Evolutionary conservation across 2,888 invertebrate genomes (phyloP), one percentile per base, ranked within the genome.

Genomic region (Tiliacea aurago): DNA sequence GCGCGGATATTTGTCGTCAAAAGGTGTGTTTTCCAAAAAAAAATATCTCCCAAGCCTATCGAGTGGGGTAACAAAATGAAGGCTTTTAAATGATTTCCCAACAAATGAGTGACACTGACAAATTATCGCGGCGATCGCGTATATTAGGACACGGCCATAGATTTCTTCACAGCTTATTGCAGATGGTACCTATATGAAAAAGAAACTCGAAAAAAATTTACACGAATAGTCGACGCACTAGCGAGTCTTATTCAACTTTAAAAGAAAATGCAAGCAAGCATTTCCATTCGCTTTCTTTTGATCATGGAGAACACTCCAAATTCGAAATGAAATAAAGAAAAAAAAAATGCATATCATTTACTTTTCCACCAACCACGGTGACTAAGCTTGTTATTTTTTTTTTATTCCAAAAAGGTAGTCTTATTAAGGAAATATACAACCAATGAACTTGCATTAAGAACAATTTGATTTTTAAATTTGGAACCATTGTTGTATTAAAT

Each of bases 211-310:
- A 20, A 9, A 37, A 13, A 23, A 20, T 56, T 2, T 28, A 15
- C 15, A 33, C 5, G 20, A 41, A 33, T 0, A 0, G 7, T 6
- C 18, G 11, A 49, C 9, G 18, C 66, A 41, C 23, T 20, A 2
- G 4, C 11, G 6, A 4, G 20, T 49, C 9, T 2, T 76, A 56
- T 47, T 76, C 56, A n/a, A 41, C 4, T 47, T 41, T 28, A 49
- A 15, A 47, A 51, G 2, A 49, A 76, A 76, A 43, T 10, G 56
- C 49, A 73, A 67, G 73, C 43, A 43, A 67, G 67, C 67, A 49
- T 67, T 66, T 43, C 23, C 56, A 33, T 56, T 56, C 23, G 23
- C 33, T 58, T 49, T 77, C 47, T 67, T 76, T 76, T 73, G 41
- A 77, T 49, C 68, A 67, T 18, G 65, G 10, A 49, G 43, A 37